A percentile compares a stretch with the other conserved stretches of the same genome.
Conservation (phyloP, 2,113 vertebrate species). For the Pachycephala philippinensis region DNA sequence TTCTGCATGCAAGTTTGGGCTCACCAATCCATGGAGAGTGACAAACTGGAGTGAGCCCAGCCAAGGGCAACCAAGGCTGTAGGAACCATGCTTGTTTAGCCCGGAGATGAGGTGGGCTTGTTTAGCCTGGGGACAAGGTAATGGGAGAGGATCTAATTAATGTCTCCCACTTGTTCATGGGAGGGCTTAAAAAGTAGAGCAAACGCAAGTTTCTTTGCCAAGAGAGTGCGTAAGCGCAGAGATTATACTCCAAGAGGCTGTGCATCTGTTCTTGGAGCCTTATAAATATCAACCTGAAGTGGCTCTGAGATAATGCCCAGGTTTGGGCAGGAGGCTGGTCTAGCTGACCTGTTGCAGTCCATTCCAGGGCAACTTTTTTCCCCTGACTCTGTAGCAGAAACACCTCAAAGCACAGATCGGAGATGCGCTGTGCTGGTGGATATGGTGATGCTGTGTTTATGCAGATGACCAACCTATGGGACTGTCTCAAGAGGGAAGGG, state of each 20-base stretch:
- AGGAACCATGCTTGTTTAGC: neutral
- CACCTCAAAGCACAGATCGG: rapidly evolving
- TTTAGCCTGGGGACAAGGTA: neutral
- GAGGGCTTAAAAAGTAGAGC: neutral
- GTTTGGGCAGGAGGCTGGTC: neutral
- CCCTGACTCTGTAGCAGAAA: neutral
- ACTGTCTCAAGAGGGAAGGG: neutral
- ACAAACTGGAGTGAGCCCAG: neutral
- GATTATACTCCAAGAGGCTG: neutral
- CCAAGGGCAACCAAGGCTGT: rapidly evolving
- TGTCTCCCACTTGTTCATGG: neutral
- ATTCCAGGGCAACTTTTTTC: neutral
- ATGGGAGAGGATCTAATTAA: neutral
- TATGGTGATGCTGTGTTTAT: rapidly evolving
- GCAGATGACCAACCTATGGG: rapidly evolving
- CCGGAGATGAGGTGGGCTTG: neutral
- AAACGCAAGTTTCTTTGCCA: neutral
- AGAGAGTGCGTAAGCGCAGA: neutral
- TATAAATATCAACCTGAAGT: neutral
- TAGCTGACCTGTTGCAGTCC: neutral
- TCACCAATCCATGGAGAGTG: neutral
- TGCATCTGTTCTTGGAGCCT: neutral
- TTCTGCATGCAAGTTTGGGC: neutral
- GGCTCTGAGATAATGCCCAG: neutral
- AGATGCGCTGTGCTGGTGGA: neutral